Base-by-base conservation (phyloP, 1,140 invertebrate genomes). In the Drepana arcuata region DNA sequence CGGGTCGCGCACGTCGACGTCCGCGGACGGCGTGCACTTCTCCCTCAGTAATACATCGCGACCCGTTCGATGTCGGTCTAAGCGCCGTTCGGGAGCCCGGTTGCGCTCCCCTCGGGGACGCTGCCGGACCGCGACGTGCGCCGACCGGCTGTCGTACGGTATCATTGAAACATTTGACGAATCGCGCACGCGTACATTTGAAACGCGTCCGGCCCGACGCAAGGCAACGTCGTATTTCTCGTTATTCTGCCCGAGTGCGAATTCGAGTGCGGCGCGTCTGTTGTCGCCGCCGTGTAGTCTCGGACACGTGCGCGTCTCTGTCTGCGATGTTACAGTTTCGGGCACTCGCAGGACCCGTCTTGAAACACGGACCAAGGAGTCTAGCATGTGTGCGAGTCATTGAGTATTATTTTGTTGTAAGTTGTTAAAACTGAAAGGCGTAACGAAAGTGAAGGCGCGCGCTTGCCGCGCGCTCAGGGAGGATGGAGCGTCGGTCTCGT, bases 361-460 rank as follows among this genome's bases (percentile, higher is more conserved):
- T 93, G 92, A 93, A 94, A 93, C 91, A 94, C 91, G 91, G 92
- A 93, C 92, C 92, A 94, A 93, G 91, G 91, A 93, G 92, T 93
- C 88, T 91, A 92, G 86, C 89, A 88, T 89, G 86, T 90, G 82
- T 86, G 91, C 92, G 85, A 94, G 91, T 92, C 86, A 87, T 87
- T 86, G 88, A 84, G 55, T 50, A 57, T 43, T n/a, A n/a, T n/a
- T n/a, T n/a, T n/a, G n/a, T n/a, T n/a, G n/a, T n/a, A n/a, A n/a
- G n/a, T n/a, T n/a, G n/a, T n/a, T 69, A 62, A 89, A 90, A 86
- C 87, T 85, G 78, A 86, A 85, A 86, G 86, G 88, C 88, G 85
- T 42, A 90, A 86, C 86, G 86, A 91, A 91, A 88, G 85, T 86
- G 74, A 88, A 85, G 51, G 66, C 61, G 66, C 13, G 54, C 57